A percentile compares a stretch with the other conserved stretches of the same genome.
Evolutionary conservation across 2,113 vertebrate species (phyloP).

Genomic region (Pteronura brasiliensis): DNA sequence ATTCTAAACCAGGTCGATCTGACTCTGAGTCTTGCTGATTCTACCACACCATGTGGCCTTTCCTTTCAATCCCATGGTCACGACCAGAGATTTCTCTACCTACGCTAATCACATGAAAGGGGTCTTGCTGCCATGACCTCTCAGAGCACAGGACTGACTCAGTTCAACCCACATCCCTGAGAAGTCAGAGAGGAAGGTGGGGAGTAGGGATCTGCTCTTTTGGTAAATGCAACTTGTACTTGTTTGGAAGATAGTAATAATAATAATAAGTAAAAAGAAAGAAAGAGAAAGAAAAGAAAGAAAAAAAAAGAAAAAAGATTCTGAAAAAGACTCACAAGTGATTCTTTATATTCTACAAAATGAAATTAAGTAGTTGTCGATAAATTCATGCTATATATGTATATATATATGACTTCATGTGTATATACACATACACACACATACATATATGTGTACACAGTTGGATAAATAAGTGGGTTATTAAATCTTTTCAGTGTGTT

Average conservation of each 20-base stretch:
- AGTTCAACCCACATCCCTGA: background rate
- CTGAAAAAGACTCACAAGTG: background rate
- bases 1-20: background rate
- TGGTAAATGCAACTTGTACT: background rate
- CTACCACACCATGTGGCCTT: background rate
- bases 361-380: background rate
- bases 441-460: background rate
- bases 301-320: background rate
- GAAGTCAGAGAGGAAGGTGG: background rate
- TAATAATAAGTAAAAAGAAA: background rate
- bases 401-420: background rate
- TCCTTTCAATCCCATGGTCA: background rate
- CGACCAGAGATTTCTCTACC: background rate
- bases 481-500: background rate
- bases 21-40: background rate
- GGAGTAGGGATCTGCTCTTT: background rate
- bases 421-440: background rate
- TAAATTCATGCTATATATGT: background rate
- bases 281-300: background rate
- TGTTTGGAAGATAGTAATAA: background rate
- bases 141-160: background rate
- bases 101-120: background rate
- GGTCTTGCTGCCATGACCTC: background rate
- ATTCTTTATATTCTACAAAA: background rate
- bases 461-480: background rate